phyloP scores from a whole-genome alignment of 2,888 invertebrate genomes.

The Ametastegia equiseti region DNA sequence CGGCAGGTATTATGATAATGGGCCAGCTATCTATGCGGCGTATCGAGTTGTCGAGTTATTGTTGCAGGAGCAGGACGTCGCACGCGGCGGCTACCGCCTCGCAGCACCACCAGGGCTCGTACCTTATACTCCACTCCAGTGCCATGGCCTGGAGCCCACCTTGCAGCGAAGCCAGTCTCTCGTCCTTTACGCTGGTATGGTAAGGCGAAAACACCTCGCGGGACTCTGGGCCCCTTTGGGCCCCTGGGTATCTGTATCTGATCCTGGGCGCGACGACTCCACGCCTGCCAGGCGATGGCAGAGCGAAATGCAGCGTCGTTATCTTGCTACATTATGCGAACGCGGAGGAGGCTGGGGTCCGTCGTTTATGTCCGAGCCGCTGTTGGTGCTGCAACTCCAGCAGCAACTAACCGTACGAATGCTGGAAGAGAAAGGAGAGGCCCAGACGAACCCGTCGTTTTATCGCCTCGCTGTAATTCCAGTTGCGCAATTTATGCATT shows the following conservation, averaged over 20 bases:
- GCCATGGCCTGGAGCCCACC: background rate
- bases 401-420: background rate
- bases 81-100: constrained; percentile 51
- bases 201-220: background rate
- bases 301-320: constrained; percentile 26
- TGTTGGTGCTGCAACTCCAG: too few species aligned
- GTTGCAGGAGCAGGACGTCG: constrained; percentile 58
- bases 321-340: constrained; percentile 24
- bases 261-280: constrained; percentile 39
- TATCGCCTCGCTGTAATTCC: background rate
- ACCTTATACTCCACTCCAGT: background rate
- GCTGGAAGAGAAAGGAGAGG: background rate
- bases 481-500: background rate
- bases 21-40: constrained; percentile 64
- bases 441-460: background rate
- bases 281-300: constrained; percentile 42
- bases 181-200: background rate
- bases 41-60: constrained; percentile 68
- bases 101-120: background rate
- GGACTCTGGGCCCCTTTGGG: background rate
- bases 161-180: background rate
- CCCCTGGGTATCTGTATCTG: constrained; percentile 26
- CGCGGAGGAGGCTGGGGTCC: background rate
- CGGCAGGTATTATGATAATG: constrained; percentile 66
- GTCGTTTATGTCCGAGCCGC: constrained; percentile 10